Evolutionary conservation across 64 coral and sea anemone genomes (phyloP).

Genomic region (Acropora yongei): DNA sequence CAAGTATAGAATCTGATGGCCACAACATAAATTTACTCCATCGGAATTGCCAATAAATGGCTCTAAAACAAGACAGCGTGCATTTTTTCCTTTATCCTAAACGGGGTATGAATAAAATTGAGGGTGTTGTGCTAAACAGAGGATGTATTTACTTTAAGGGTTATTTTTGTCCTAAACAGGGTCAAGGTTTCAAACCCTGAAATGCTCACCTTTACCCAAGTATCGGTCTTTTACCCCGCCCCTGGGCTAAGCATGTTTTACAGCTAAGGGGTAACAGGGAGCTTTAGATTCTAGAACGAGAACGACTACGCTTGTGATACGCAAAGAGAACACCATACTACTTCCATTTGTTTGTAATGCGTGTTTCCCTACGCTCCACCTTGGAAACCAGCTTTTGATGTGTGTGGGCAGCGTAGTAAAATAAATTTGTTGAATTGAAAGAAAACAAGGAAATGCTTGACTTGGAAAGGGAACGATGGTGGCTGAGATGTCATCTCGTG

Average conservation of each 20-base stretch:
- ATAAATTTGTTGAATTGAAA: not conserved
- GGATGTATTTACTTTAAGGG: conserved; percentile 6
- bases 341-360: not conserved
- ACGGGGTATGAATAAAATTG: not conserved
- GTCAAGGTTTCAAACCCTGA: too few species aligned
- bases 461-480: conserved; percentile 12
- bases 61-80: conserved; percentile 11
- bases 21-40: not conserved
- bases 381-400: too few species aligned
- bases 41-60: conserved; percentile 2
- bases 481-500: conserved; percentile 15
- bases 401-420: too few species aligned
- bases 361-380: too few species aligned
- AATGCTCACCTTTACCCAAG: not conserved
- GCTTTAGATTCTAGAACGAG: too few species aligned
- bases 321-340: conserved; percentile 3
- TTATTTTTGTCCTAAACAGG: not conserved
- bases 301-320: not conserved
- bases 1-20: too few species aligned
- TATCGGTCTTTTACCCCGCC: not conserved
- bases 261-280: not conserved
- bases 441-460: conserved; percentile 2
- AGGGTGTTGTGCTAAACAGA: not conserved
- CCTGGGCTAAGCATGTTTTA: conserved; percentile 1
- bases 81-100: not conserved